phyloP scores from a whole-genome alignment of 2,797 vertebrate genomes.

The Lepilemur septentrionalis region DNA sequence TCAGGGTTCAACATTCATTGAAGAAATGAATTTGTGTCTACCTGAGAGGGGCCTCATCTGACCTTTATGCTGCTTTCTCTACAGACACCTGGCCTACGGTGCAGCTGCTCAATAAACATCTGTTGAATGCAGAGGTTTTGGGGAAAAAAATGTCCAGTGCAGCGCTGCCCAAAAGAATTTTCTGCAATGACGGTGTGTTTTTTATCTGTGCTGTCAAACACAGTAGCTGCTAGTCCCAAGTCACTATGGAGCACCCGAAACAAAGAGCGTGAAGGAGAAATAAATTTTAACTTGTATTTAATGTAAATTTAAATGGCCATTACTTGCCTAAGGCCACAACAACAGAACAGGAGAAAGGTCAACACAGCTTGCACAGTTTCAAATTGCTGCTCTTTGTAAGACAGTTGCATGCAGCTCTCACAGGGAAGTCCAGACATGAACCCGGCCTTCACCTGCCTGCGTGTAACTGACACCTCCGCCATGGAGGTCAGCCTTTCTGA shows the following conservation, averaged over 20 bases:
- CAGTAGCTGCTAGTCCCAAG: not conserved
- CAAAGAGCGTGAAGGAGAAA: not conserved
- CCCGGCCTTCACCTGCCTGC: not conserved
- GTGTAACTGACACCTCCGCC: not conserved
- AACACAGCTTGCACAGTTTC: not conserved
- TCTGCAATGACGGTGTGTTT: not conserved
- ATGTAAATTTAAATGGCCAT: not conserved
- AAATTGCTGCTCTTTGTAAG: not conserved
- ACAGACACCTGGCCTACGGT: not conserved
- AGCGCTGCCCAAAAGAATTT: not conserved
- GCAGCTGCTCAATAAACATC: not conserved
- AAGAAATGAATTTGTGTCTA: not conserved
- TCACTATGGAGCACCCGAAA: not conserved
- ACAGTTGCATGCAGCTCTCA: not conserved
- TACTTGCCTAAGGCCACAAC: not conserved
- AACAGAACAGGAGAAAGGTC: not conserved
- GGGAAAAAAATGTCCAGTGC: not conserved
- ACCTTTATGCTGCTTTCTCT: not conserved
- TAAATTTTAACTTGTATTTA: not conserved
- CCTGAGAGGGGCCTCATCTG: not conserved
- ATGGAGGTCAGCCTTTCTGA: not conserved
- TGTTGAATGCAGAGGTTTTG: not conserved
- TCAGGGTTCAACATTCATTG: not conserved
- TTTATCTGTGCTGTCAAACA: not conserved
- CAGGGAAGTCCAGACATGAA: not conserved